These are phyloP conservation scores for Phylloscopus trochiloides DNA, from an alignment of 2,113 vertebrate species.

Conservation along the genomic window DNA sequence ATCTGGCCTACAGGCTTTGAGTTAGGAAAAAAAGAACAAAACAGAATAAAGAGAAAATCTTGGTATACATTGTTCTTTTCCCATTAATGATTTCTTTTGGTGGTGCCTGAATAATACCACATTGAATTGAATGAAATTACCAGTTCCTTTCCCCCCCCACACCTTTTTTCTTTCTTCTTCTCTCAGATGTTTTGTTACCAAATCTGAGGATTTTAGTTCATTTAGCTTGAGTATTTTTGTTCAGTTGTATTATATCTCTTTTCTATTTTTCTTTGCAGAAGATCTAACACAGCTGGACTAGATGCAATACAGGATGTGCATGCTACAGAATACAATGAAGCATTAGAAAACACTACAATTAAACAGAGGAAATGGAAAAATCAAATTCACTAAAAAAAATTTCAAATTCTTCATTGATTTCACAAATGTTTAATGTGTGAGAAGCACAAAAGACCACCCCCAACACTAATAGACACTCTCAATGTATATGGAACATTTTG, in stretches of 20 bases:
- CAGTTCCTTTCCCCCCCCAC: not conserved
- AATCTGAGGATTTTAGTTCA: not conserved
- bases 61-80: not conserved
- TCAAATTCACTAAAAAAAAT: not conserved
- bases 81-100: constrained; percentile 33
- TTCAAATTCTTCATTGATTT: not conserved
- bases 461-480: not conserved
- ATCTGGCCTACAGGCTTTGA: not conserved
- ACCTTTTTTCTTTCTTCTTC: not conserved
- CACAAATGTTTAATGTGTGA: not conserved
- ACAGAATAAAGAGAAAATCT: not conserved
- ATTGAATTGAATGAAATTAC: not conserved
- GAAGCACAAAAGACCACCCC: not conserved
- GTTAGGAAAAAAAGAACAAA: not conserved
- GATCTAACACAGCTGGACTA: not conserved
- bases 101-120: not conserved
- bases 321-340: not conserved
- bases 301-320: not conserved
- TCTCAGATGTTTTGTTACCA: not conserved
- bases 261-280: not conserved
- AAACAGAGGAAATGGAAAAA: not conserved
- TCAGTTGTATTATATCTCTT: constrained; percentile 16
- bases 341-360: not conserved
- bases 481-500: not conserved
- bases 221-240: not conserved